These are phyloP conservation scores for Pomatorhinus ruficollis DNA, from an alignment of 2,113 vertebrate species.

Conservation along the genomic window DNA sequence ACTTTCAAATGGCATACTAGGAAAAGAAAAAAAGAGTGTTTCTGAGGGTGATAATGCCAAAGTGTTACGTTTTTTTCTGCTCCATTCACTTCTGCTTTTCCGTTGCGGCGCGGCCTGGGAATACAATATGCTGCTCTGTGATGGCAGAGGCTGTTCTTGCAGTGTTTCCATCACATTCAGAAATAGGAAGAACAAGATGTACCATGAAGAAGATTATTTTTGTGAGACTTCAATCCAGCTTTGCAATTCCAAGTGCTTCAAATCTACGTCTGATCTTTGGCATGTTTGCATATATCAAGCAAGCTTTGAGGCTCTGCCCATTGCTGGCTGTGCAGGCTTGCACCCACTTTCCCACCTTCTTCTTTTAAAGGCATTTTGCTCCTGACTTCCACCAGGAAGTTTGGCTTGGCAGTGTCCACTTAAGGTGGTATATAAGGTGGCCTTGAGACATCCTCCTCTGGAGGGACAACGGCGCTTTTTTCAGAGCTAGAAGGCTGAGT, in stretches of 20 bases:
- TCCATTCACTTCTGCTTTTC: not conserved
- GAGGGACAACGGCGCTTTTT: not conserved
- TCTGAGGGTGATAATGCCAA: not conserved
- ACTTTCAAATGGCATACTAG: not conserved
- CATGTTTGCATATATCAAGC: not conserved
- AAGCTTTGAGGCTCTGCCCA: not conserved
- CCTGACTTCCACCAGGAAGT: not conserved
- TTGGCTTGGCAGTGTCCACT: not conserved
- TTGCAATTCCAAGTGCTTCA: conserved; percentile 42
- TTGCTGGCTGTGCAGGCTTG: not conserved
- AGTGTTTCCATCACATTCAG: conserved; percentile 36
- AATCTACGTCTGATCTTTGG: not conserved
- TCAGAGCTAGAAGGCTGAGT: not conserved
- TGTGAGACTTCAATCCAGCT: conserved; percentile 29
- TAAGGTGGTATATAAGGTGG: not conserved
- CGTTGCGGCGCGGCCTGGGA: not conserved
- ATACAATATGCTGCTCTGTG: conserved; percentile 24
- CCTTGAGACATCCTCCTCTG: not conserved
- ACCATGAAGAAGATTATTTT: conserved; percentile 26
- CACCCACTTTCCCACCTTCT: not conserved
- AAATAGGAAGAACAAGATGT: conserved; percentile 59
- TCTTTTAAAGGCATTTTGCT: not conserved
- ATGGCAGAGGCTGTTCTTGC: conserved; percentile 36
- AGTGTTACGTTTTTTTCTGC: not conserved
- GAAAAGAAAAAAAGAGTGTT: not conserved